Conservation (phyloP, 2,888 invertebrate species). For the Cylloceria caligata region DNA sequence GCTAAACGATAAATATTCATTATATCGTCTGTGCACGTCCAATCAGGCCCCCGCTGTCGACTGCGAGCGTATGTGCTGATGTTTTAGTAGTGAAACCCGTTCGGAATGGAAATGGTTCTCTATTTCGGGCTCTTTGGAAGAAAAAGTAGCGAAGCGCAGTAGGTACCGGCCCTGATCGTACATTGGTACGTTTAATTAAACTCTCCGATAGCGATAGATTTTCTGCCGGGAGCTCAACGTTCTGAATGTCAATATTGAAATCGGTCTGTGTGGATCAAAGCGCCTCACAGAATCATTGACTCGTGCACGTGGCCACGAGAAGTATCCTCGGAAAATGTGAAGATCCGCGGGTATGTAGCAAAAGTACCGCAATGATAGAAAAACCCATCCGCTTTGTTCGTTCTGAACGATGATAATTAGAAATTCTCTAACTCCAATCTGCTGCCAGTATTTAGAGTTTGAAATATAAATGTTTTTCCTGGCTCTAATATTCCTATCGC, state of each 20-base stretch:
- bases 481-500: background rate
- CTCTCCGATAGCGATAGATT: constrained; percentile 53
- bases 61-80: background rate
- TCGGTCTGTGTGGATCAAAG: constrained; percentile 41
- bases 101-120: constrained; percentile 54
- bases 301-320: constrained; percentile 50
- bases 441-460: constrained; percentile 2
- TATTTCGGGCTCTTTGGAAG: constrained; percentile 46
- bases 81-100: constrained; percentile 19
- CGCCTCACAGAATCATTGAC: constrained; percentile 48
- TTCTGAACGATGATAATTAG: constrained; percentile 23
- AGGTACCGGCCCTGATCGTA: constrained; percentile 58
- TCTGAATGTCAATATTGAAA: constrained; percentile 67
- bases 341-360: constrained; percentile 32
- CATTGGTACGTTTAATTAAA: constrained; percentile 71
- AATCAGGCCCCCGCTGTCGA: constrained; percentile 51
- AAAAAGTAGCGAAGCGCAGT: constrained; percentile 43
- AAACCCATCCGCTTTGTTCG: constrained; percentile 16
- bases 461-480: constrained; percentile 1
- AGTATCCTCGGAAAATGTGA: constrained; percentile 50
- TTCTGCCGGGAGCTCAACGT: constrained; percentile 28
- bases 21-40: constrained; percentile 58
- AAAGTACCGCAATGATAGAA: constrained; percentile 25
- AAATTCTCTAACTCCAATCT: constrained; percentile 6
- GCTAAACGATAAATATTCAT: constrained; percentile 66